Base-by-base conservation (phyloP, 2,113 vertebrate species). In the Pluvialis apricaria region DNA sequence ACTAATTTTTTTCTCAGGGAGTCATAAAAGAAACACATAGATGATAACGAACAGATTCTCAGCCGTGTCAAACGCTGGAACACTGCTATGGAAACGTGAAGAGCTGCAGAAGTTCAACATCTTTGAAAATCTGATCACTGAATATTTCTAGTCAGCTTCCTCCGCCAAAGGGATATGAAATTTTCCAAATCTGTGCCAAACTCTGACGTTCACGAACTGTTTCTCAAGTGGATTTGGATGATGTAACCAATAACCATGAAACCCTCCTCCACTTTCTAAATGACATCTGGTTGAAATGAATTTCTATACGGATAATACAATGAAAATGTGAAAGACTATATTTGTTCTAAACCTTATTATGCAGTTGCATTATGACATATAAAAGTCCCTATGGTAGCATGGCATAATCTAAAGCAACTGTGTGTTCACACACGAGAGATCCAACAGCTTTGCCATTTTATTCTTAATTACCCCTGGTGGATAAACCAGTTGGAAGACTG, bases 221-320 rank as follows among this genome's bases (percentile, higher is more conserved):
- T 92, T 82, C 86, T 72, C 77, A 24, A 92, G 83, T n/a, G 65
- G 73, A 80, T 91, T 91, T 57, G 73, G 62, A 49, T 94, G 92
- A 94, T 87, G 91, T 91, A 94, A 97, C 75, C 80, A 76, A 68
- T 6, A 86, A 91, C 40, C 47, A 36, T 20, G 66, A 79, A 91
- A 65, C 34, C 11, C 52, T 73, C 55, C 77, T 93, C 57, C 57
- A 31, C 82, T 89, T 92, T 65, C 62, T 52, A 34, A 86, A 61
- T 79, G 84, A 45, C 77, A 42, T 75, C 49, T 92, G 86, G 11
- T 25, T 26, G 57, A 86, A 88, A 71, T 57, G 69, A 88, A 82
- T 83, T 93, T 90, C 60, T 81, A 9, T 51, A 31, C 0, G 42
- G 68, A 54, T 80, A 86, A 64, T 26, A 90, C 42, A 34, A 62